Percentiles rank a stretch among this genome's conserved stretches.
phyloP scores from a whole-genome alignment of 2,797 vertebrate genomes.

The Macropus fuliginosus region DNA sequence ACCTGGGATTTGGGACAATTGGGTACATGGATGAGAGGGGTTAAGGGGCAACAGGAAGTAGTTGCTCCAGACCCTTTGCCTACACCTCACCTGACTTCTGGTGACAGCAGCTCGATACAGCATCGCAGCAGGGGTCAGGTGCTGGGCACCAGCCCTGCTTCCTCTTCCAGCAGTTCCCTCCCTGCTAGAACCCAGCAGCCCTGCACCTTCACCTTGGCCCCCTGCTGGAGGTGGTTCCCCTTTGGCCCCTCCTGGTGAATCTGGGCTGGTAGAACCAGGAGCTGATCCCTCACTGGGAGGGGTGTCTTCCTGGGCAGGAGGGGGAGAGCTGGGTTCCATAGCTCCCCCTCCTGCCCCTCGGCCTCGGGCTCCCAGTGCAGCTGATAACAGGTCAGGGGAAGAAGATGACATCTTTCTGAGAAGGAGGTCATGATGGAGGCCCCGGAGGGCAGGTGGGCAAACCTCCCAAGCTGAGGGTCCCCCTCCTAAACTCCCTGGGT shows the following conservation, averaged over 20 bases:
- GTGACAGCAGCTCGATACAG: constrained; percentile 96
- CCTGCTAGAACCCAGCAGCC: constrained; percentile 83
- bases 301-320: constrained; percentile 89
- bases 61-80: background rate
- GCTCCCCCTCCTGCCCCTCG: constrained; percentile 84
- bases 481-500: constrained; percentile 62
- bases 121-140: constrained; percentile 93
- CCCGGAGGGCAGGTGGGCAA: constrained; percentile 86
- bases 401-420: constrained; percentile 94
- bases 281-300: constrained; percentile 91
- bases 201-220: constrained; percentile 78
- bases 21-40: background rate
- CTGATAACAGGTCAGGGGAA: constrained; percentile 94
- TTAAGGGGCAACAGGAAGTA: background rate
- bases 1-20: background rate
- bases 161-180: constrained; percentile 88
- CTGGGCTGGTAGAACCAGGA: constrained; percentile 93
- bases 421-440: constrained; percentile 91
- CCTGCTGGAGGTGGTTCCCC: constrained; percentile 82
- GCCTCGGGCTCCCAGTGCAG: constrained; percentile 91
- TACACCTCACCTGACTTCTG: constrained; percentile 91
- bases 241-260: constrained; percentile 88
- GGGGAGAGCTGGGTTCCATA: constrained; percentile 84
- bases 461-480: constrained; percentile 84
- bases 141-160: constrained; percentile 86